Evolutionary conservation across 2,888 invertebrate species (phyloP).

Genomic region (Eupithecia subumbrata): DNA sequence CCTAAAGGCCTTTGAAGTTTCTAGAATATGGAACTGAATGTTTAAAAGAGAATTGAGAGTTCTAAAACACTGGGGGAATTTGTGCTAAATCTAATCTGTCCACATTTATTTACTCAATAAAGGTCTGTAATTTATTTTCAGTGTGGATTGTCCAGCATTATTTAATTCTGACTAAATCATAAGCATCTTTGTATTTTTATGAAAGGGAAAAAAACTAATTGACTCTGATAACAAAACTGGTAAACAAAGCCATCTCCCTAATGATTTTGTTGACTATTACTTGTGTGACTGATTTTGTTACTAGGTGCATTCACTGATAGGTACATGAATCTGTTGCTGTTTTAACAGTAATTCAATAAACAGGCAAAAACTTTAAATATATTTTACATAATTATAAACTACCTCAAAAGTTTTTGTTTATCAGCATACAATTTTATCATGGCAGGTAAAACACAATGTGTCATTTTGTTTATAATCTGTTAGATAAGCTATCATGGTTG

Average conservation of each 20-base stretch:
- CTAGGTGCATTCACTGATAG: neutral
- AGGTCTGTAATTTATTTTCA: neutral
- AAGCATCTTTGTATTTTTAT: neutral
- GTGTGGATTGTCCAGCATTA: too few relatives aligned
- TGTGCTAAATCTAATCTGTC: neutral
- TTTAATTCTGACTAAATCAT: neutral
- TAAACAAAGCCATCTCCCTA: neutral
- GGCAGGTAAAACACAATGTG: conserved; percentile 14
- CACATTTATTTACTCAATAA: neutral
- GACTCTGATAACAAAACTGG: neutral
- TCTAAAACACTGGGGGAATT: neutral
- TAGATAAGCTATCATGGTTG: neutral
- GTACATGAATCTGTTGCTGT: neutral
- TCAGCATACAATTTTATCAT: neutral
- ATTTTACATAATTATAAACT: neutral
- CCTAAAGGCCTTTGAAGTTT: neutral
- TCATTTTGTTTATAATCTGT: conserved; percentile 17
- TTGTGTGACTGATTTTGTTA: neutral
- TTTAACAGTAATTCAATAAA: neutral
- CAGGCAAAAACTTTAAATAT: neutral
- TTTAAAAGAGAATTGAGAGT: neutral
- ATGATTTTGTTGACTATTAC: neutral
- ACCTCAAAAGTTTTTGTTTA: conserved; percentile 3
- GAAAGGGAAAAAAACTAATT: neutral
- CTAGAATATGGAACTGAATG: neutral